phyloP scores from a whole-genome alignment of 2,888 invertebrate genomes.

The Epistrophella euchroma region DNA sequence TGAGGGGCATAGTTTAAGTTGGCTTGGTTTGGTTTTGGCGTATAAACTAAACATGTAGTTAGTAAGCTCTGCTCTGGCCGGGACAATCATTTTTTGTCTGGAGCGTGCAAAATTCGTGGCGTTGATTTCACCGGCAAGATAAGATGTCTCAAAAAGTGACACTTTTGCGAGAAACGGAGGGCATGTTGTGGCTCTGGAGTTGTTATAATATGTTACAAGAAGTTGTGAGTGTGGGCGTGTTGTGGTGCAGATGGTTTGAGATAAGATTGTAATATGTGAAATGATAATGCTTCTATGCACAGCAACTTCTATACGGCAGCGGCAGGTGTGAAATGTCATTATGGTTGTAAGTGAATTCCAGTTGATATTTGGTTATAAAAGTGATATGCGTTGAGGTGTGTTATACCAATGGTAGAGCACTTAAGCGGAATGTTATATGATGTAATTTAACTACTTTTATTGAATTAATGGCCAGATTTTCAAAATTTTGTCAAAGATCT shows the following conservation, averaged over 20 bases:
- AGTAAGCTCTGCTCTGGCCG: conserved; percentile 31
- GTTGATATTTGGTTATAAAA: conserved; percentile 37
- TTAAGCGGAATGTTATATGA: not conserved
- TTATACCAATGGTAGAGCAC: conserved; percentile 3
- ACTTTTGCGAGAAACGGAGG: conserved; percentile 53
- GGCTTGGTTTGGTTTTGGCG: conserved; percentile 4
- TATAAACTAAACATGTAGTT: not conserved
- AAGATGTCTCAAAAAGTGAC: conserved; percentile 69
- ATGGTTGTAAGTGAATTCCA: conserved; percentile 70
- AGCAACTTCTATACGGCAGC: not conserved
- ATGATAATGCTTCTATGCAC: conserved; percentile 64
- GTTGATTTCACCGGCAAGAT: conserved; percentile 63
- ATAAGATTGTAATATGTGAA: conserved; percentile 66
- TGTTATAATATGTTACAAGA: conserved; percentile 15
- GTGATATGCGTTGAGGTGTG: conserved; percentile 36
- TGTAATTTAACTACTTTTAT: not conserved
- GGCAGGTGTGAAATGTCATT: conserved; percentile 75
- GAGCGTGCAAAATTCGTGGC: conserved; percentile 68
- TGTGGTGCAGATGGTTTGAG: conserved; percentile 63
- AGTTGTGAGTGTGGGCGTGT: conserved; percentile 63
- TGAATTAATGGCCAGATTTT: conserved; percentile 11
- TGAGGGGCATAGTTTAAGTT: conserved; percentile 9
- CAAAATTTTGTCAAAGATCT: not conserved
- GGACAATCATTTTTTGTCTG: conserved; percentile 54
- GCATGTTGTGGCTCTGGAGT: conserved; percentile 12